Evolutionary conservation across 37 sponge, comb jelly and placozoan genomes (phyloP).

Genomic region (Geodia barretti): DNA sequence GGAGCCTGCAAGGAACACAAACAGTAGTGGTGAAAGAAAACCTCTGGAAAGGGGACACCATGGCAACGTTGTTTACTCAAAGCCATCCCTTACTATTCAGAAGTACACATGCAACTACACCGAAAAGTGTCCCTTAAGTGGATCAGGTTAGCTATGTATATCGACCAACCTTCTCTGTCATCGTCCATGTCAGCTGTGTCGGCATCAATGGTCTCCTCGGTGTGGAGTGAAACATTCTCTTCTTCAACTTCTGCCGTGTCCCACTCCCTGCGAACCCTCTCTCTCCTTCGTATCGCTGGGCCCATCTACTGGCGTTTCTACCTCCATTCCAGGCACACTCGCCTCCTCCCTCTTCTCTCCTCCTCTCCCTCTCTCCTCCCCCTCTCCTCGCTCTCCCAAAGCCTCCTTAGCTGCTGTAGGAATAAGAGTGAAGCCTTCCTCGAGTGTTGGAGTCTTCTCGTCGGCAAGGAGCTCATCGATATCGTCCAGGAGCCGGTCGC

Average conservation of each 20-base stretch:
- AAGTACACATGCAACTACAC: no score
- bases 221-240: neutral
- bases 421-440: neutral
- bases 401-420: neutral
- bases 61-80: no score
- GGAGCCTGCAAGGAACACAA: no score
- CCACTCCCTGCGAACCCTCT: no score
- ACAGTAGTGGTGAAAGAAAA: no score
- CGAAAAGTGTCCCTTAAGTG: no score
- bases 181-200: neutral
- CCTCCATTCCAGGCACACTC: neutral
- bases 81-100: no score
- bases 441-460: neutral
- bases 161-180: no score
- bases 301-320: neutral
- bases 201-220: conserved; percentile 9
- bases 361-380: neutral
- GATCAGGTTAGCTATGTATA: no score
- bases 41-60: no score
- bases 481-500: neutral
- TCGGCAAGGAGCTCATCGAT: neutral
- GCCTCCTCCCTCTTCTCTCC: neutral
- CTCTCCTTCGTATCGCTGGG: neutral
- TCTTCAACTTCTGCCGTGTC: no score
- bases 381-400: neutral